phyloP scores from a whole-genome alignment of 92 coral and sea anemone species.

The Blastomussa wellsi region DNA sequence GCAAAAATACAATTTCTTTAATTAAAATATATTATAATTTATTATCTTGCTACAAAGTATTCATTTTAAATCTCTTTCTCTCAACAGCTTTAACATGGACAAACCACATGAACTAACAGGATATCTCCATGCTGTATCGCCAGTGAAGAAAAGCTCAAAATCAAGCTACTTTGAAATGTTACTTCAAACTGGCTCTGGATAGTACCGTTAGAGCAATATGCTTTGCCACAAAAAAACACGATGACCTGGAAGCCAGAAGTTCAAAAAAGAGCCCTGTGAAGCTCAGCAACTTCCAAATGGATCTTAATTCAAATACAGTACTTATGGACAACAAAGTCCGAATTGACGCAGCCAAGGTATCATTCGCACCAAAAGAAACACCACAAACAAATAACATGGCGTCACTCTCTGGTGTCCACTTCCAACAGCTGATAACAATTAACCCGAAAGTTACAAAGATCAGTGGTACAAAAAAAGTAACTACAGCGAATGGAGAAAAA shows the following conservation, averaged over 20 bases:
- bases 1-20: conserved; percentile 1
- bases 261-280: conserved; percentile 37
- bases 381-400: conserved; percentile 54
- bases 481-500: conserved; percentile 20
- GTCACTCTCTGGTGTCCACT: conserved; percentile 46
- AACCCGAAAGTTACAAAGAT: conserved; percentile 42
- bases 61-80: conserved; percentile 14
- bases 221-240: conserved; percentile 49
- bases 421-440: conserved; percentile 43
- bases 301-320: conserved; percentile 37
- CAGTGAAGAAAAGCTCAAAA: conserved; percentile 48
- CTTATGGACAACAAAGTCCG: conserved; percentile 38
- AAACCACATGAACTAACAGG: conserved; percentile 33
- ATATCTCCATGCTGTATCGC: conserved; percentile 34
- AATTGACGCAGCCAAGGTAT: conserved; percentile 42
- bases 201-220: conserved; percentile 40
- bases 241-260: conserved; percentile 38
- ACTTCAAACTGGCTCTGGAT: conserved; percentile 40
- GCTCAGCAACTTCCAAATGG: conserved; percentile 36
- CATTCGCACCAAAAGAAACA: conserved; percentile 37
- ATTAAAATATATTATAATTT: no score
- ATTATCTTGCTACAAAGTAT: no score
- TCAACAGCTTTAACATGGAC: conserved; percentile 38
- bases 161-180: conserved; percentile 49
- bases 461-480: conserved; percentile 26